Evolutionary conservation across 2,797 vertebrate species (phyloP).

Genomic region (Rhynchotus rufescens): DNA sequence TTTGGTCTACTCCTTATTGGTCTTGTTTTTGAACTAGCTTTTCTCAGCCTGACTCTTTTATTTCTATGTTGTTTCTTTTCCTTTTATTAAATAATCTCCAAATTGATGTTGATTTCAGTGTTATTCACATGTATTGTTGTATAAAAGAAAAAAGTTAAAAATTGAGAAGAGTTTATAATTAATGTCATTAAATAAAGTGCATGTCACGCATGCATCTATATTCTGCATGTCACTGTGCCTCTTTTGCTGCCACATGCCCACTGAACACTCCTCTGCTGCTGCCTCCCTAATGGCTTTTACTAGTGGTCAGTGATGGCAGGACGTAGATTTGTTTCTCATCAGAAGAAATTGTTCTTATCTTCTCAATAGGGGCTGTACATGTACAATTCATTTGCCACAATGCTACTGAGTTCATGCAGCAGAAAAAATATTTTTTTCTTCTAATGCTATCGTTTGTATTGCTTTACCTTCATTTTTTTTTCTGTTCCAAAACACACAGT

Average conservation of each 20-base stretch:
- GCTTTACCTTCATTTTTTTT: neutral
- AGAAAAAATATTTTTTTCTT: neutral
- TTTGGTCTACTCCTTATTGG: neutral
- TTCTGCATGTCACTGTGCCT: neutral
- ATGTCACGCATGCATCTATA: rapidly evolving
- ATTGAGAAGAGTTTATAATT: neutral
- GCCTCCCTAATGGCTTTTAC: slow-evolving; percentile 24
- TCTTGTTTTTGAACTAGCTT: neutral
- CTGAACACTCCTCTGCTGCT: neutral
- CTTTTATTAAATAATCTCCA: neutral
- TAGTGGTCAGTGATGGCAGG: slow-evolving; percentile 48
- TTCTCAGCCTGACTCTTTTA: neutral
- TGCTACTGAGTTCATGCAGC: neutral
- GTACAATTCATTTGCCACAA: neutral
- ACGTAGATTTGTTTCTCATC: slow-evolving; percentile 28
- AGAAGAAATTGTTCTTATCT: slow-evolving; percentile 39
- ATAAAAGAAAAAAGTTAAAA: neutral
- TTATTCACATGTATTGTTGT: neutral
- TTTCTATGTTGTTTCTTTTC: neutral
- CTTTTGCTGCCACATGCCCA: neutral
- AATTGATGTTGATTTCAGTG: neutral
- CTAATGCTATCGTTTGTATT: neutral
- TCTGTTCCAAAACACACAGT: neutral
- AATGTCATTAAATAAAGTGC: neutral
- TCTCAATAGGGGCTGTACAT: neutral